Evolutionary conservation across 1,140 invertebrate species (phyloP), one percentile per base, ranked within the genome.

Genomic region (Ruditapes philippinarum): DNA sequence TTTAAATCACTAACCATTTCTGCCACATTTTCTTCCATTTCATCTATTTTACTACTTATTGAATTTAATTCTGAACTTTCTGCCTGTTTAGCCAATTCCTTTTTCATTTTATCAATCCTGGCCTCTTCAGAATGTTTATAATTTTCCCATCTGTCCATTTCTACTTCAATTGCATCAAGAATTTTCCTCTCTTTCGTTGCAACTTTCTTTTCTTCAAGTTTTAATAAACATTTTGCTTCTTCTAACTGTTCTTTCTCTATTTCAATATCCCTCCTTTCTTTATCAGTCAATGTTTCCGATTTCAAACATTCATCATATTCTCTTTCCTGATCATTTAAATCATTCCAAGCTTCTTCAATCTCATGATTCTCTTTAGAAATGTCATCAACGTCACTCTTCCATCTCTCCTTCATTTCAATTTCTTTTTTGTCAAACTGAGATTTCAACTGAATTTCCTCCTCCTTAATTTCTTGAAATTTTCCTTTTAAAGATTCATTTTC

Each of bases 331-430:
- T 95, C 92, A 22, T 73, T 86, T 9, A 95, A 84, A 88, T 95
- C 94, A 54, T 91, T 85, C 93, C 93, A 94, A 17, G 94, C 94
- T 40, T 93, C 93, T 78, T 95, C 94, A 22, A 94, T 92, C 28
- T 83, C 82, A 28, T 90, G 65, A 80, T 93, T 94, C 54, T 93
- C 91, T 38, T 85, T 84, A 70, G 91, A 83, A 62, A 94, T 90
- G 36, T 88, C 87, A 42, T 94, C 93, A 17, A 94, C 70, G 49
- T 88, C 68, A 11, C 65, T 45, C 51, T 93, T 91, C 92, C 93
- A 94, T 62, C 86, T 76, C 31, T 78, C 84, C 33, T 91, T 92
- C 85, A 92, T 92, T 36, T 89, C 89, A 73, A 89, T 87, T 54
- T 91, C 84, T 17, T 70, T 76, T 17, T 38, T 65, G 33, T 90